Base-by-base conservation (phyloP, 2,113 vertebrate species). In the Telmatochromis brachygnathus region DNA sequence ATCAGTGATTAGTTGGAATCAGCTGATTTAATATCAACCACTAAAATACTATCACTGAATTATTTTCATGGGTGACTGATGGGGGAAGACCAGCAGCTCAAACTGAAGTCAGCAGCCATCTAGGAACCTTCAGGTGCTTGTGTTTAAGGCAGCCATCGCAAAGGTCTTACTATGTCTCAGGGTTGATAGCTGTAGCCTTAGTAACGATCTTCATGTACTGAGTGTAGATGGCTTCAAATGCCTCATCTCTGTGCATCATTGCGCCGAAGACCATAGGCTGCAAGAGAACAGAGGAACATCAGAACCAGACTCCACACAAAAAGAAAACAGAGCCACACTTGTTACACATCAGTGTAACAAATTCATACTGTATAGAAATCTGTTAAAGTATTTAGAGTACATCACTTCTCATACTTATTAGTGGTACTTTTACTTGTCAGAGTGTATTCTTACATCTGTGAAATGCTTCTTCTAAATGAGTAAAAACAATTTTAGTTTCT, bases 231-330 rank as follows among this genome's bases (percentile, higher is more conserved):
- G 98, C 96, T 85, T 99, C 98, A 62, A 98, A 99, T 79, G 98
- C 99, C 95, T 99, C 98, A n/a, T 99, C 99, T 88, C 98, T 94
- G 93, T 99, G 98, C 88, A 98, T 97, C 99, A 99, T 99, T 91
- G 98, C 98, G 15, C 99, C 98, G 6, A 99, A 99, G 87, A 99
- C 97, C 85, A 99, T 96, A 45, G 98, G 98, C 99, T 99, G 95
- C n/a, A 68, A 14, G 9, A 83, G 19, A 49, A 53, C 75, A 83
- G n/a, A 87, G 21, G 19, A 33, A 9, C 7, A 4, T 81, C 4
- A 81, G 82, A 54, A 47, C 15, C 6, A 47, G 11, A 6, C n/a
- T 39, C 30, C 5, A 37, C 11, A 21, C 11, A 3, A 35, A 62
- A n/a, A n/a, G 58, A 35, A 62, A 62, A 62, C 58, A 62, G 58